Base-by-base conservation (phyloP, 2,888 invertebrate genomes). In the Volucella zonaria region DNA sequence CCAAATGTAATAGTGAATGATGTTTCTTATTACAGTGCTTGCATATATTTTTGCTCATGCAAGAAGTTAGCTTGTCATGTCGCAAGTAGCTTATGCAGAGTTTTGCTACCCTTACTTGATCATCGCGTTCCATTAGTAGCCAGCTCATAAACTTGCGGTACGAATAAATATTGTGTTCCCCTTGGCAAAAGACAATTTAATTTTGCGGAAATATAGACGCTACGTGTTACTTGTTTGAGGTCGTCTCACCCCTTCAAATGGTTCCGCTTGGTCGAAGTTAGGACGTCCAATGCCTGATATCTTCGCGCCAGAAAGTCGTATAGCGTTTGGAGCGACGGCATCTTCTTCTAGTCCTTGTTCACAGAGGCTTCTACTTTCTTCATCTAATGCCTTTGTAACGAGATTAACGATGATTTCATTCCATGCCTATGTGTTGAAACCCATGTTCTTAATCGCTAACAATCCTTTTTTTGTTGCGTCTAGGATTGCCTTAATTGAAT, bases 11-110 rank as follows among this genome's bases (percentile, higher is more conserved):
- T 23, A 67, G 6, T 14, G 66, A 66, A 51, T 66, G 15, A 12
- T 51, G 51, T 38, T 12, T 49, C n/a, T 42, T 66, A 40, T 54
- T 54, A 40, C 54, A 54, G 43, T 12, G 12, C 23, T 62, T 62
- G 23, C 45, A 18, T 18, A 1, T 18, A 18, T 18, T 18, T 18
- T 18, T 18, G 18, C 18, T 18, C 18, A 18, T 18, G 45, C 61
- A 61, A 11, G 45, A 8, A 12, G 10, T 62, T 47, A 23, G 62
- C 10, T 62, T 31, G 8, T 62, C 62, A 62, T 47, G 62, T 31
- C 47, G 18, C 18, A 1, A 18, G 18, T 1, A 18, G 18, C 18
- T 40, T 10, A 51, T n/a, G 9, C 49, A 64, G 2, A 64, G 40
- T 49, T 49, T 64, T 1, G 38, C 23, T 47, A 12, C 8, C 23